Percentiles rank a stretch among this genome's conserved stretches.
phyloP scores from a whole-genome alignment of 1,140 invertebrate species.

The Drosophila auraria region DNA sequence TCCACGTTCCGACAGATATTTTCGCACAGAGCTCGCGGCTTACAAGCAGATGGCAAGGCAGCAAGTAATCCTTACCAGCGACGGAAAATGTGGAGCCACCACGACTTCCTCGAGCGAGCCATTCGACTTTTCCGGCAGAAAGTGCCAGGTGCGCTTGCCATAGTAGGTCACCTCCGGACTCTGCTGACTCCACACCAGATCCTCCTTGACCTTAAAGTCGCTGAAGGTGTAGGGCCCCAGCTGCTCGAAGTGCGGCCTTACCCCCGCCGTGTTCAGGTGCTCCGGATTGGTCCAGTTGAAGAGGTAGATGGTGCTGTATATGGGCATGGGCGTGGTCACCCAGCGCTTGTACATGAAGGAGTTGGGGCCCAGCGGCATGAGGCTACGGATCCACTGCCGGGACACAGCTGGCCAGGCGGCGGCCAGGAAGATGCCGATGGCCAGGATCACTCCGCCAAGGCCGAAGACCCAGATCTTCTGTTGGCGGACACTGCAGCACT shows the following conservation, averaged over 20 bases:
- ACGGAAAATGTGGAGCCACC: slow-evolving; percentile 91
- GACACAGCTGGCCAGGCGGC: slow-evolving; percentile 65
- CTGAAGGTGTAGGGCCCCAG: slow-evolving; percentile 88
- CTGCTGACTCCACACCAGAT: slow-evolving; percentile 88
- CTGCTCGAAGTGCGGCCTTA: slow-evolving; percentile 89
- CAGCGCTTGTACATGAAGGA: slow-evolving; percentile 89
- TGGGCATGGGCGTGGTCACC: slow-evolving; percentile 90
- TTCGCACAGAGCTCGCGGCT: neutral
- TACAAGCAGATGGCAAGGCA: neutral
- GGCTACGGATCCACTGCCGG: slow-evolving; percentile 41
- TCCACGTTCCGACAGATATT: slow-evolving; percentile 15
- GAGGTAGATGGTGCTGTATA: slow-evolving; percentile 90
- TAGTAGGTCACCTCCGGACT: slow-evolving; percentile 89
- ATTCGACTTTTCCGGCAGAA: slow-evolving; percentile 89
- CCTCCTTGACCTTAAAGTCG: slow-evolving; percentile 87
- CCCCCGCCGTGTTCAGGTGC: slow-evolving; percentile 85
- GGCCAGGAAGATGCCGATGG: slow-evolving; percentile 50
- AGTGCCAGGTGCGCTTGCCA: slow-evolving; percentile 91
- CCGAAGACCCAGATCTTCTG: slow-evolving; percentile 77
- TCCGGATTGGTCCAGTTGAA: slow-evolving; percentile 93
- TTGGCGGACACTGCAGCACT: slow-evolving; percentile 72
- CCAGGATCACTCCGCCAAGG: slow-evolving; percentile 40
- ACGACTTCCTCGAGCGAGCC: slow-evolving; percentile 91
- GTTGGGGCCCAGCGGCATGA: slow-evolving; percentile 87
- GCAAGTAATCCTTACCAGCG: slow-evolving; percentile 87